These are phyloP conservation scores for Aptenodytes patagonicus DNA, from an alignment of 2,113 vertebrate genomes.

Conservation along the genomic window DNA sequence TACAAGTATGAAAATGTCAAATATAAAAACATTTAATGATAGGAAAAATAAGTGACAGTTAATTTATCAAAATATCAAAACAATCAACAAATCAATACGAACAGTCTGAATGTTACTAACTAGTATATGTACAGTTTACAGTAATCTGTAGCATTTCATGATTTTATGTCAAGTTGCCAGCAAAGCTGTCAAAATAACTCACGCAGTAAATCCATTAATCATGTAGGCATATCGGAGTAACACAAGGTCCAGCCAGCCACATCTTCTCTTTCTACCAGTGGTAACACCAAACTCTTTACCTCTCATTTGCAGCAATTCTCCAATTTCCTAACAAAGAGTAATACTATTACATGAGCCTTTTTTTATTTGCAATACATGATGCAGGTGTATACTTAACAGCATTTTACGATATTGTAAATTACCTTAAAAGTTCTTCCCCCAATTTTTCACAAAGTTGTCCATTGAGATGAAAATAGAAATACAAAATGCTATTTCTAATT, in stretches of 20 bases:
- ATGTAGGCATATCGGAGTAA: constrained; percentile 95
- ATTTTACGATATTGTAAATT: neutral
- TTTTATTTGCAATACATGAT: neutral
- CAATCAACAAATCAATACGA: neutral
- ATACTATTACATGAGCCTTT: neutral
- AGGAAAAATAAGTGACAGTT: neutral
- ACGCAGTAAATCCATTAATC: constrained; percentile 99
- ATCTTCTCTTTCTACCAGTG: constrained; percentile 93
- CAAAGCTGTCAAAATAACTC: constrained; percentile 68
- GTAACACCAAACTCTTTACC: constrained; percentile 96
- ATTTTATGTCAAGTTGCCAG: neutral
- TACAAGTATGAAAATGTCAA: neutral
- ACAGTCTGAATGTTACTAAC: neutral
- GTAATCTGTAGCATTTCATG: neutral
- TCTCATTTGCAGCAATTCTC: constrained; percentile 87
- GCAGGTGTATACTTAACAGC: neutral
- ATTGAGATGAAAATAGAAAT: neutral
- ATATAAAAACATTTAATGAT: neutral
- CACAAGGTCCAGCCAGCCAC: constrained; percentile 96
- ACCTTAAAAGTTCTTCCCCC: neutral
- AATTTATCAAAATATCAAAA: neutral
- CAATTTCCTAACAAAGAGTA: constrained; percentile 77
- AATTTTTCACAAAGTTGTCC: neutral
- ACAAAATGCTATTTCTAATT: neutral
- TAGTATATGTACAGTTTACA: neutral